phyloP scores from a whole-genome alignment of 2,113 vertebrate species.

The Accipiter virgatus region DNA sequence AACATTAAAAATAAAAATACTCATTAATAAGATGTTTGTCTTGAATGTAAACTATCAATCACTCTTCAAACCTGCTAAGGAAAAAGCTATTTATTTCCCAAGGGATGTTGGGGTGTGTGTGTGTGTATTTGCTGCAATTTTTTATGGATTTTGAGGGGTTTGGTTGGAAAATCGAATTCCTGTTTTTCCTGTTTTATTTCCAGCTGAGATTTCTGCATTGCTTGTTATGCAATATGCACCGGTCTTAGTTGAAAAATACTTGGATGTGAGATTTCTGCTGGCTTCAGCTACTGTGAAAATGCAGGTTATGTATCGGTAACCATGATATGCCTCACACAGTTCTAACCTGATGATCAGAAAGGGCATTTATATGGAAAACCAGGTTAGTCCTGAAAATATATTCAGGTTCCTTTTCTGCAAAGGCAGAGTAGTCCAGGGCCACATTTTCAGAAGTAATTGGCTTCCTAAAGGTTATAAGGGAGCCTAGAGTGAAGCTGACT shows the following conservation, averaged over 20 bases:
- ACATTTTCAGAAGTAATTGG: neutral
- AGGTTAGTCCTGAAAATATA: neutral
- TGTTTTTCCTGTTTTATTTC: neutral
- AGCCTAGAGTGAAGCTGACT: neutral
- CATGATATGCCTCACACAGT: neutral
- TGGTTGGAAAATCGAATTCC: neutral
- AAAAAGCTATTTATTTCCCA: neutral
- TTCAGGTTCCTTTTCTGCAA: neutral
- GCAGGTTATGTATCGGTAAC: neutral
- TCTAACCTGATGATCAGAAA: neutral
- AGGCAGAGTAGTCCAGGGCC: neutral
- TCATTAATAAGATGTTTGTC: neutral
- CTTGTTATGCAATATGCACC: neutral
- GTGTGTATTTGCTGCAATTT: neutral
- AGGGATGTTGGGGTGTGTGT: rapidly evolving
- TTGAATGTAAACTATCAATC: neutral
- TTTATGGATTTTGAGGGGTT: neutral
- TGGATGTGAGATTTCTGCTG: neutral
- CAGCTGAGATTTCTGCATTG: neutral
- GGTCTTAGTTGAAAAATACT: neutral
- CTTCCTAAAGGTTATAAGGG: neutral
- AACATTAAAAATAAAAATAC: neutral
- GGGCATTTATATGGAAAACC: neutral
- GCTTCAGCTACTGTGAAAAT: neutral
- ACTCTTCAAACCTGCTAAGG: neutral